These are phyloP conservation scores for Chelonia mydas DNA, from an alignment of 2,797 vertebrate species.

Conservation along the genomic window DNA sequence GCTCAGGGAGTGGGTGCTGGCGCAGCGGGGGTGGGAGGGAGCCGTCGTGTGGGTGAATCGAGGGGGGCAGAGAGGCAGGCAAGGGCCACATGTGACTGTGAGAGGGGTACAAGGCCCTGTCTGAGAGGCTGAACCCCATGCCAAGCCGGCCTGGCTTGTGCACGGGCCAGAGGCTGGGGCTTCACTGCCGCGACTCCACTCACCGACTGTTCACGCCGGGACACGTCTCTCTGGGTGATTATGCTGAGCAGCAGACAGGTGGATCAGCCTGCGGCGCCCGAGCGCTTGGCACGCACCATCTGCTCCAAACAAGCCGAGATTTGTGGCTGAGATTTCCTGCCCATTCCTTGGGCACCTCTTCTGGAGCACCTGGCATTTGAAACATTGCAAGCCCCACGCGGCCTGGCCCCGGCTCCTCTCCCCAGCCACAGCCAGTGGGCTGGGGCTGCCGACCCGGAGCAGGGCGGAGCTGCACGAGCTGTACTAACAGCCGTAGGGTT, in stretches of 20 bases:
- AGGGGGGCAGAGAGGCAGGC: too few relatives aligned
- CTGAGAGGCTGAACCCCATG: too few relatives aligned
- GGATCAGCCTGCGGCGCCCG: slow-evolving; percentile 68
- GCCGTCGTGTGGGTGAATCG: too few relatives aligned
- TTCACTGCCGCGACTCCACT: too few relatives aligned
- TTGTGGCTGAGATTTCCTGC: slow-evolving; percentile 64
- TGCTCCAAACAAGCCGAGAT: slow-evolving; percentile 79
- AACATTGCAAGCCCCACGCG: background rate
- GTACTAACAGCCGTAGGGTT: too few relatives aligned
- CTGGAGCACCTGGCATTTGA: background rate
- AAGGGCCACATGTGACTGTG: too few relatives aligned
- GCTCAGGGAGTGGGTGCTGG: too few relatives aligned
- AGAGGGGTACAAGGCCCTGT: too few relatives aligned
- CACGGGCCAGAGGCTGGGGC: too few relatives aligned
- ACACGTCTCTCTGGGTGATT: slow-evolving; percentile 66
- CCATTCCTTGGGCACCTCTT: background rate
- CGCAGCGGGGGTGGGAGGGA: too few relatives aligned
- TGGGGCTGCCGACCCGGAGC: too few relatives aligned
- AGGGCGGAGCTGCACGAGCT: accelerated
- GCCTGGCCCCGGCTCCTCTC: background rate
- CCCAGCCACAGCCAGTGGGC: background rate
- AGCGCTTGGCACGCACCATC: slow-evolving; percentile 75
- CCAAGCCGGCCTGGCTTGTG: background rate
- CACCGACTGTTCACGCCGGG: slow-evolving; percentile 15
- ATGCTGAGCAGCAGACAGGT: slow-evolving; percentile 71